Percentiles rank a stretch among this genome's conserved stretches.
phyloP scores from a whole-genome alignment of 2,113 vertebrate species.

The Pseudorectes ferrugineus region DNA sequence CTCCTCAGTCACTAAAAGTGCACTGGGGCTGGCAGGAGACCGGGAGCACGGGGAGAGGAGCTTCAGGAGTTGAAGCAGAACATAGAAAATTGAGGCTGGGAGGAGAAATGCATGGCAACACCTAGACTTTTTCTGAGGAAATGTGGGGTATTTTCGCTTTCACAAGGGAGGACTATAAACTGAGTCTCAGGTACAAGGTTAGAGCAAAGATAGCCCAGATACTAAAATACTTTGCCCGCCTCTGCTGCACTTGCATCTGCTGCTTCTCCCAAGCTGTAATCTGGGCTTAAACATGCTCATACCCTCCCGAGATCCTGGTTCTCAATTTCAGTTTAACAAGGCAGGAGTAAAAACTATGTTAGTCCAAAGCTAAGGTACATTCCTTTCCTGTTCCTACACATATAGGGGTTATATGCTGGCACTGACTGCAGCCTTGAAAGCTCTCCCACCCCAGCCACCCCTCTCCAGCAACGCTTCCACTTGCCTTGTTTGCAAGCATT shows the following conservation, averaged over 20 bases:
- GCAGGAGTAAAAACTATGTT: neutral
- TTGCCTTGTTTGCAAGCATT: neutral
- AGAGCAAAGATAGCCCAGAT: neutral
- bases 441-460: neutral
- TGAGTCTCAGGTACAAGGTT: neutral
- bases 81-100: neutral
- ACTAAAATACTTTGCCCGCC: neutral
- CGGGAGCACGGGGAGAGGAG: neutral
- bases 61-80: neutral
- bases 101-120: neutral
- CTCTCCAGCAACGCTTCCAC: neutral
- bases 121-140: neutral
- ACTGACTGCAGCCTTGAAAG: neutral
- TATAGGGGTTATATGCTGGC: neutral
- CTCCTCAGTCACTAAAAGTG: neutral
- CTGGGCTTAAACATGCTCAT: neutral
- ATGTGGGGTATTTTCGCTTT: neutral
- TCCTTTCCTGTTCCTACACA: neutral
- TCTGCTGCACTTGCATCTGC: neutral
- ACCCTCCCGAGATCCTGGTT: neutral
- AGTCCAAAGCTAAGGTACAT: neutral
- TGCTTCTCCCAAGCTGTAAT: neutral
- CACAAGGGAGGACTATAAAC: neutral
- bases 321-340: neutral
- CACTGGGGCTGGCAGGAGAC: neutral